Evolutionary conservation across 2,797 vertebrate genomes (phyloP).

Genomic region (Enteromius anoplus): DNA sequence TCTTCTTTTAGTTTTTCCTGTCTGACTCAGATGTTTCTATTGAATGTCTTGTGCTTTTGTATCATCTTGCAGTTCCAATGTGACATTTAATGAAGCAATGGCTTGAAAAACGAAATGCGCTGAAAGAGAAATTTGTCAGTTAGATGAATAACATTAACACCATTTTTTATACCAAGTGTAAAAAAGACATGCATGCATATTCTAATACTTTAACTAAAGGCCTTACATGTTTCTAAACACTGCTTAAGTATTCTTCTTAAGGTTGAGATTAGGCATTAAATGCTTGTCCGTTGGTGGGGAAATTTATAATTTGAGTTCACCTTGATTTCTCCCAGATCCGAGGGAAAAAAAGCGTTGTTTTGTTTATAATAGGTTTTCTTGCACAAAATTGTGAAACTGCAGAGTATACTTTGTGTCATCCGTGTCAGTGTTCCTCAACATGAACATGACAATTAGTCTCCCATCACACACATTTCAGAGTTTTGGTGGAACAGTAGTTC

Average conservation of each 20-base stretch:
- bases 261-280: background rate
- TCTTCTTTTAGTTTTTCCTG: background rate
- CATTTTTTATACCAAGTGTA: background rate
- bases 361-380: background rate
- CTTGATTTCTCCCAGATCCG: slow-evolving; percentile 1
- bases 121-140: background rate
- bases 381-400: background rate
- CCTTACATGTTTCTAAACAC: background rate
- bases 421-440: background rate
- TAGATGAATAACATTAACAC: slow-evolving; percentile 12
- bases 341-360: background rate
- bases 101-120: background rate
- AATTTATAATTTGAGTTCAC: background rate
- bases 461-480: background rate
- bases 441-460: background rate
- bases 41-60: slow-evolving; percentile 16
- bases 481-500: background rate
- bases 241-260: background rate
- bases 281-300: background rate
- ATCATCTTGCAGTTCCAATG: background rate
- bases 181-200: background rate
- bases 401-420: background rate
- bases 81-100: background rate
- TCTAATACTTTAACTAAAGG: background rate
- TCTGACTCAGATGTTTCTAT: slow-evolving; percentile 24